These are phyloP conservation scores for Tichodroma muraria DNA, from an alignment of 2,113 vertebrate species.

Conservation along the genomic window DNA sequence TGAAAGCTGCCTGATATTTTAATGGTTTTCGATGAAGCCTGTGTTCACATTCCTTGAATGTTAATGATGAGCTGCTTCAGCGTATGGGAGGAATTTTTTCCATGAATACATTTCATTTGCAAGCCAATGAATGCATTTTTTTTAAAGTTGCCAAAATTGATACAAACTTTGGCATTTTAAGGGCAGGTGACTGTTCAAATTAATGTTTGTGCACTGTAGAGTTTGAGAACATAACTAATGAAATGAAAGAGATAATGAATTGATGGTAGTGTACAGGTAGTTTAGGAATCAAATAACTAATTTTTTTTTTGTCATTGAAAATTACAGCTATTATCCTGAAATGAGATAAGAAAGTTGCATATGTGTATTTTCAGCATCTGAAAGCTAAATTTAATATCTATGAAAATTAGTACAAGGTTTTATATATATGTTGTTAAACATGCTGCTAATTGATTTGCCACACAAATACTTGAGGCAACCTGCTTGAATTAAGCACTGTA, in stretches of 20 bases:
- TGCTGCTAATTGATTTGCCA: constrained; percentile 42
- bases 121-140: constrained; percentile 9
- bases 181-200: constrained; percentile 47
- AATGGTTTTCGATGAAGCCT: constrained; percentile 63
- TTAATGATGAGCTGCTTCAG: constrained; percentile 70
- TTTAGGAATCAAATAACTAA: constrained; percentile 8
- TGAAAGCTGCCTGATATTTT: constrained; percentile 73
- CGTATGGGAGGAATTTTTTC: constrained; percentile 59
- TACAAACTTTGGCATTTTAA: constrained; percentile 24
- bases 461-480: constrained; percentile 11
- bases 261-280: constrained; percentile 5
- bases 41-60: constrained; percentile 70
- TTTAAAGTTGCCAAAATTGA: not conserved
- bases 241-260: constrained; percentile 49
- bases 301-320: constrained; percentile 34
- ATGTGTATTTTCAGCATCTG: not conserved
- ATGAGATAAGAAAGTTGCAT: not conserved
- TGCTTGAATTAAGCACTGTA: constrained; percentile 6
- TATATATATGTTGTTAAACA: constrained; percentile 31
- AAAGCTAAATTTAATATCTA: constrained; percentile 29
- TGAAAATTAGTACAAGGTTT: constrained; percentile 22
- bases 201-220: not conserved
- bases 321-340: not conserved
- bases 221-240: not conserved
- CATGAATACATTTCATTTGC: constrained; percentile 48